These are phyloP conservation scores for Sakesphorus luctuosus DNA, from an alignment of 2,113 vertebrate species.

Conservation along the genomic window DNA sequence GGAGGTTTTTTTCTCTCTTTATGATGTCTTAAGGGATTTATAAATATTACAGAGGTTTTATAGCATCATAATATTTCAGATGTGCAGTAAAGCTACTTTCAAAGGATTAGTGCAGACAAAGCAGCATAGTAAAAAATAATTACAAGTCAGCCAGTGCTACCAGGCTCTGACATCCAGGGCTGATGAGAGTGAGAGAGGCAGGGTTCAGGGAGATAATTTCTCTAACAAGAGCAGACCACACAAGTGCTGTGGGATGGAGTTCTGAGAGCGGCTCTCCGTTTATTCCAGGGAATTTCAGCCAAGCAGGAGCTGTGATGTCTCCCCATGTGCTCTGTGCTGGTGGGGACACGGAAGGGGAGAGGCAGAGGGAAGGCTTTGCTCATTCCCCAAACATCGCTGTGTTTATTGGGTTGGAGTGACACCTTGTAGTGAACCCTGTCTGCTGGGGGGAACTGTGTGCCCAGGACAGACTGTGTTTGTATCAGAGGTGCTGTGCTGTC, in stretches of 20 bases:
- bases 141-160: conserved; percentile 73
- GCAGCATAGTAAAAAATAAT: conserved; percentile 80
- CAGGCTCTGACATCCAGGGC: conserved; percentile 62
- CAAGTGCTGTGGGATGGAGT: conserved; percentile 44
- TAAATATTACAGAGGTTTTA: conserved; percentile 83
- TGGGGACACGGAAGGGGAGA: background rate
- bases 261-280: background rate
- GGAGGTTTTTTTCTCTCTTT: conserved; percentile 76
- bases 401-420: background rate
- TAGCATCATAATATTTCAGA: conserved; percentile 75
- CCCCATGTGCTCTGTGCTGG: background rate
- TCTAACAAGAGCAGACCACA: conserved; percentile 65
- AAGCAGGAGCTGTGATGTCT: background rate
- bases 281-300: conserved; percentile 33
- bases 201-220: conserved; percentile 61
- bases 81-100: conserved; percentile 79
- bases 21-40: conserved; percentile 84
- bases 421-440: background rate
- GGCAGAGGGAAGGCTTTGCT: background rate
- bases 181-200: conserved; percentile 59
- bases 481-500: background rate
- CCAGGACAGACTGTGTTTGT: background rate
- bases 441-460: background rate
- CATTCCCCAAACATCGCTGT: background rate
- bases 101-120: conserved; percentile 83